phyloP scores from a whole-genome alignment of 2,113 vertebrate species.

The Platichthys stellatus region DNA sequence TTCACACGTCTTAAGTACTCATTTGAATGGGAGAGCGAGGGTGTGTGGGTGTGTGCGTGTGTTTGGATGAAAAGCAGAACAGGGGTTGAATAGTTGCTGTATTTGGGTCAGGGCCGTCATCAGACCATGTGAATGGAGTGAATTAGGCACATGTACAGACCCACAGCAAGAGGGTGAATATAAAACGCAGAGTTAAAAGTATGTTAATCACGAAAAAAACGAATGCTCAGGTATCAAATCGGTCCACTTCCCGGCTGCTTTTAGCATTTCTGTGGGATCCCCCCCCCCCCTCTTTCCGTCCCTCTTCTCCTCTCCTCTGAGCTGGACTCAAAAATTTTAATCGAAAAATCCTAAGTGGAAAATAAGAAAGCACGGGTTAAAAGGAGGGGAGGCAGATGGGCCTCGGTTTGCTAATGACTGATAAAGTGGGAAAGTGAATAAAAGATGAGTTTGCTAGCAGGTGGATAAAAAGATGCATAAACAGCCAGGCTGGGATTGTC shows the following conservation, averaged over 20 bases:
- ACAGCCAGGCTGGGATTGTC: constrained; percentile 61
- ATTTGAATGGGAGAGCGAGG: constrained; percentile 68
- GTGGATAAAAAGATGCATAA: constrained; percentile 67
- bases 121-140: constrained; percentile 45
- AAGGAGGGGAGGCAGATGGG: constrained; percentile 54
- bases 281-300: neutral
- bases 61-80: constrained; percentile 44
- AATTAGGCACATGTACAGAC: constrained; percentile 28
- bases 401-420: constrained; percentile 60
- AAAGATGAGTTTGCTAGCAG: constrained; percentile 67
- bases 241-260: neutral
- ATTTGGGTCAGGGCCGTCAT: constrained; percentile 66
- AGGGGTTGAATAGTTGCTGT: constrained; percentile 58
- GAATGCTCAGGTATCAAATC: constrained; percentile 6
- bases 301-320: neutral
- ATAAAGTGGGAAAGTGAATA: constrained; percentile 70
- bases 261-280: neutral
- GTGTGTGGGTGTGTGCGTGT: constrained; percentile 22
- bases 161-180: constrained; percentile 1
- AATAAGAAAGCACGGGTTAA: constrained; percentile 11
- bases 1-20: constrained; percentile 64
- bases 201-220: constrained; percentile 17
- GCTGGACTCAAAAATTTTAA: constrained; percentile 32
- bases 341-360: constrained; percentile 24
- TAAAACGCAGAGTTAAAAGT: constrained; percentile 18